phyloP scores from a whole-genome alignment of 2,888 invertebrate species.

The Nematopogon swammerdamellus region DNA sequence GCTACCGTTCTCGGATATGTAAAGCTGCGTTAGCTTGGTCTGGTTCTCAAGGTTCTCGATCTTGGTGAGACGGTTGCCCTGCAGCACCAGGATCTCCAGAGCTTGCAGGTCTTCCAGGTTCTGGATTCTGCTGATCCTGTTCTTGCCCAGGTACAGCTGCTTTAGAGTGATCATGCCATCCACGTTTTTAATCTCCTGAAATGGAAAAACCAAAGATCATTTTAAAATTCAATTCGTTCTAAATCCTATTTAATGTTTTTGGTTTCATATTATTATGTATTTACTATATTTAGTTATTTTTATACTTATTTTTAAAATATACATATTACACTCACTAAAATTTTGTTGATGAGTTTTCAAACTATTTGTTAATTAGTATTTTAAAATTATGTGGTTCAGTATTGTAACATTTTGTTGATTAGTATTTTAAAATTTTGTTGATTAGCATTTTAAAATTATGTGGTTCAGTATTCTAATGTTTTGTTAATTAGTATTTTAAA shows the following conservation, averaged over 20 bases:
- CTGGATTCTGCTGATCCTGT: slow-evolving; percentile 87
- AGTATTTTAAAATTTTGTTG: too few species aligned
- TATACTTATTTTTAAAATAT: too few species aligned
- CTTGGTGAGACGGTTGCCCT: slow-evolving; percentile 84
- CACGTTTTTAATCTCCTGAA: slow-evolving; percentile 82
- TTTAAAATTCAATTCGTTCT: slow-evolving; percentile 1
- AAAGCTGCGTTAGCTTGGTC: slow-evolving; percentile 77
- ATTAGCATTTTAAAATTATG: too few species aligned
- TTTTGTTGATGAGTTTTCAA: too few species aligned
- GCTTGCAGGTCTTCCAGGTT: slow-evolving; percentile 71
- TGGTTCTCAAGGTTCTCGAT: slow-evolving; percentile 82
- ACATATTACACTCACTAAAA: too few species aligned
- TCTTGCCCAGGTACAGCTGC: slow-evolving; percentile 88
- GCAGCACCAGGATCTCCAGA: slow-evolving; percentile 80
- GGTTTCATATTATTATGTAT: too few species aligned
- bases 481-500: too few species aligned
- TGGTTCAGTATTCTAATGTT: too few species aligned
- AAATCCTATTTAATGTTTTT: slow-evolving; percentile 1
- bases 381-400: too few species aligned
- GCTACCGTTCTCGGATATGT: slow-evolving; percentile 92
- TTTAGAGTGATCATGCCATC: slow-evolving; percentile 70
- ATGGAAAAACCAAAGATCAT: slow-evolving; percentile 1
- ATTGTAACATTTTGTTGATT: too few species aligned
- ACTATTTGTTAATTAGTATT: too few species aligned
- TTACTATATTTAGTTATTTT: too few species aligned